These are phyloP conservation scores for Neopelma chrysocephalum DNA, from an alignment of 2,797 vertebrate species.

Conservation along the genomic window DNA sequence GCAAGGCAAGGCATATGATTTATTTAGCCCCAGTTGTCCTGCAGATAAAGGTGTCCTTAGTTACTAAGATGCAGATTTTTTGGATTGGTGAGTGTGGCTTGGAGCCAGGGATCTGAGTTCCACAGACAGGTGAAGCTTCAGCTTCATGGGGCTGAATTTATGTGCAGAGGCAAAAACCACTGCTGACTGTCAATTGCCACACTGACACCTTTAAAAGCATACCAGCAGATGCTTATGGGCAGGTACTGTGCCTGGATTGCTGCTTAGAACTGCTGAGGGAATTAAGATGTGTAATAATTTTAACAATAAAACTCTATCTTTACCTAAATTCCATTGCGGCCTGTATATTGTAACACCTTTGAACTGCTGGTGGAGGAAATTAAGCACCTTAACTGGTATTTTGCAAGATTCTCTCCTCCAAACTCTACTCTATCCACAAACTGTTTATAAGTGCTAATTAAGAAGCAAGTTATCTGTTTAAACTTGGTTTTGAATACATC, in stretches of 20 bases:
- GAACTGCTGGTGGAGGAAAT: neutral
- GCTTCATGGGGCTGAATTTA: neutral
- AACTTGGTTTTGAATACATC: neutral
- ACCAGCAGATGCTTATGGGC: fast-evolving
- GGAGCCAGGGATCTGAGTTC: neutral
- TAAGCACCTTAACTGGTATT: neutral
- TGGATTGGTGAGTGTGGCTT: neutral
- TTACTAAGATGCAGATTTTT: neutral
- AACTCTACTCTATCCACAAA: neutral
- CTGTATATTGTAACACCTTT: neutral
- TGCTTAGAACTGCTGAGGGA: neutral
- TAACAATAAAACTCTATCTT: neutral
- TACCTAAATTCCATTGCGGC: neutral
- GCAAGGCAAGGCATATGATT: neutral
- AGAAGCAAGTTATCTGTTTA: neutral
- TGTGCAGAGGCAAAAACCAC: neutral
- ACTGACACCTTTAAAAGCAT: neutral
- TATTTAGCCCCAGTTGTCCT: neutral
- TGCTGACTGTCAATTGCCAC: fast-evolving
- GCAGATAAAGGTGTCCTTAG: neutral
- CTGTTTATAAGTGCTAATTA: neutral
- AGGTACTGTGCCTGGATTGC: neutral
- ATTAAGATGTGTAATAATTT: neutral
- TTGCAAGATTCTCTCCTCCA: neutral
- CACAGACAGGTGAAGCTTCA: neutral